phyloP scores from a whole-genome alignment of 2,888 invertebrate genomes.

The Amblyteles armatorius region DNA sequence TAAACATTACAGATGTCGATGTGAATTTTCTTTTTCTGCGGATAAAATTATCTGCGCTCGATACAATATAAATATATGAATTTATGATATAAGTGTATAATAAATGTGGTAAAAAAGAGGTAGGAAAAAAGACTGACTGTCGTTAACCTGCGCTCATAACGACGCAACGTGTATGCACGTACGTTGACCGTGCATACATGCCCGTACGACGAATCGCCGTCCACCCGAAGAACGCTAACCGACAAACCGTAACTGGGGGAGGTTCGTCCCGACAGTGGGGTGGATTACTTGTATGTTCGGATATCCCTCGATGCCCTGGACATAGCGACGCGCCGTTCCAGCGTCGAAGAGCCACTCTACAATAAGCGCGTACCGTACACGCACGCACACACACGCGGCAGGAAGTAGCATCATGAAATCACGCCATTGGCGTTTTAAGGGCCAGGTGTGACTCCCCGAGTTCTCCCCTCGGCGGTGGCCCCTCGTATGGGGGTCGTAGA shows the following conservation, averaged over 20 bases:
- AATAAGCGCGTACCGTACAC: not conserved
- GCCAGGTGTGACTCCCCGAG: conserved; percentile 67
- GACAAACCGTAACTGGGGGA: conserved; percentile 69
- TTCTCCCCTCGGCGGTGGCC: conserved; percentile 17
- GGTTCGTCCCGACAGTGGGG: conserved; percentile 43
- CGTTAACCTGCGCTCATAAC: conserved; percentile 18
- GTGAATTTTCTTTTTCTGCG: too few species aligned
- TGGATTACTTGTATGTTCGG: conserved; percentile 51
- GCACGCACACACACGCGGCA: conserved; percentile 40
- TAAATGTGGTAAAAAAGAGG: too few species aligned
- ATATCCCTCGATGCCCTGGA: conserved; percentile 32
- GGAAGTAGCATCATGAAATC: conserved; percentile 70
- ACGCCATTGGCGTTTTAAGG: conserved; percentile 65
- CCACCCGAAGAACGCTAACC: conserved; percentile 63
- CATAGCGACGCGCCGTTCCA: conserved; percentile 1
- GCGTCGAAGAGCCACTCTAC: conserved; percentile 21
- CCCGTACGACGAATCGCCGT: conserved; percentile 61
- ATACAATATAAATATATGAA: too few species aligned
- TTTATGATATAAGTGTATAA: too few species aligned
- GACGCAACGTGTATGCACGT: conserved; percentile 23
- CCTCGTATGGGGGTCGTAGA: conserved; percentile 53
- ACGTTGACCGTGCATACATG: conserved; percentile 46
- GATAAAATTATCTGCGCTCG: too few species aligned
- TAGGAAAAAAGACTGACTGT: not conserved
- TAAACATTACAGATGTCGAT: too few species aligned